These are phyloP conservation scores for Calycopis cecrops DNA, from an alignment of 1,140 invertebrate species.

Conservation along the genomic window DNA sequence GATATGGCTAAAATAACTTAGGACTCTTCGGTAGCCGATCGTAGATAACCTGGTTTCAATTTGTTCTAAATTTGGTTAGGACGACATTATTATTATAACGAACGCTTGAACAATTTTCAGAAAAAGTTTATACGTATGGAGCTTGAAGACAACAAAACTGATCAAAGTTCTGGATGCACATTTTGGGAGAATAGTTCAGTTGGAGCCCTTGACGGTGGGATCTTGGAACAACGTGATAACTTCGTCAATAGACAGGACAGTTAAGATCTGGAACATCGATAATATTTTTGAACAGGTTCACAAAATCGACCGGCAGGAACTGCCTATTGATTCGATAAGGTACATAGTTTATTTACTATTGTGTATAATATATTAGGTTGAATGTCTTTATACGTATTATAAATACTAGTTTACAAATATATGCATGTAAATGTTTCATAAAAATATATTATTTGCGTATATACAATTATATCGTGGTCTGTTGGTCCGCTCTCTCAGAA, in stretches of 20 bases:
- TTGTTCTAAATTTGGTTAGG: no score
- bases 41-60: no score
- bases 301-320: constrained; percentile 95
- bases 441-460: no score
- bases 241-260: constrained; percentile 97
- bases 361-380: no score
- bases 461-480: no score
- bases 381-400: no score
- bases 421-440: no score
- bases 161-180: constrained; percentile 97
- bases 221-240: constrained; percentile 97
- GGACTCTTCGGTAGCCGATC: no score
- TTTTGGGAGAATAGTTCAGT: constrained; percentile 95
- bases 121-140: constrained; percentile 97
- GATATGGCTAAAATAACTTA: no score
- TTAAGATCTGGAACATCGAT: constrained; percentile 99
- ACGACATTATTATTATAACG: background rate
- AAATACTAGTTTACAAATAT: no score
- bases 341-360: constrained; percentile 45
- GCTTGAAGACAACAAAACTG: constrained; percentile 84
- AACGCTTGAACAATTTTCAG: constrained; percentile 67
- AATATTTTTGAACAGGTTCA: constrained; percentile 99
- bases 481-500: no score
- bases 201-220: constrained; percentile 89
- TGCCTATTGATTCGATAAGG: constrained; percentile 95